A percentile compares a stretch with the other conserved stretches of the same genome.
Conservation (phyloP, 1,140 invertebrate species). For the Aphelinus certus region DNA sequence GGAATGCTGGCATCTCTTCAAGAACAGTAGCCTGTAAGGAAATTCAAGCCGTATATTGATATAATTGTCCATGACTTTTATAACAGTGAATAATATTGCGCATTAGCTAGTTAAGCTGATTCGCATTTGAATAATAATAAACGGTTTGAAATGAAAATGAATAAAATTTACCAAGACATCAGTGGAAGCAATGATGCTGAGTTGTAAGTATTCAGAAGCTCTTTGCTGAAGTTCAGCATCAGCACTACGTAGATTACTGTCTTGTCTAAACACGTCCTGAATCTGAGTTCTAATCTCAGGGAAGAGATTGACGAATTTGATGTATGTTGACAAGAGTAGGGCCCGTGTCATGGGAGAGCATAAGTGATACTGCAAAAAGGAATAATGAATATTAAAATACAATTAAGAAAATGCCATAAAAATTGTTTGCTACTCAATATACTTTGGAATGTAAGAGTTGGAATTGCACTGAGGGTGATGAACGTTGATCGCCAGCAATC, state of each 20-base stretch:
- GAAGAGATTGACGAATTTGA: slow-evolving; percentile 99
- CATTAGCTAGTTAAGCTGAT: too few relatives aligned
- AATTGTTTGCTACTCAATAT: slow-evolving; percentile 37
- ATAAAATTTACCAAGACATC: slow-evolving; percentile 84
- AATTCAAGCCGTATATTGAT: background rate
- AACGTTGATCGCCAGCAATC: slow-evolving; percentile 97
- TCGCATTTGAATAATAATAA: too few relatives aligned
- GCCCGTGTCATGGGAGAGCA: slow-evolving; percentile 97
- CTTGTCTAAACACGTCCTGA: slow-evolving; percentile 94
- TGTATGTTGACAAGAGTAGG: slow-evolving; percentile 95
- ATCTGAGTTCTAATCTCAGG: slow-evolving; percentile 97
- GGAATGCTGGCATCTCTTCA: slow-evolving; percentile 99
- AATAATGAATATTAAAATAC: slow-evolving; percentile 26
- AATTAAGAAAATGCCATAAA: background rate
- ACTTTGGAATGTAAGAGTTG: slow-evolving; percentile 95
- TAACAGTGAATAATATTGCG: too few relatives aligned
- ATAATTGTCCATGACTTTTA: too few relatives aligned
- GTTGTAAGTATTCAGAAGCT: slow-evolving; percentile 96
- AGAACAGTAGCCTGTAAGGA: slow-evolving; percentile 86
- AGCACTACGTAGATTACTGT: slow-evolving; percentile 95
- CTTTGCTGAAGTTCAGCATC: slow-evolving; percentile 99
- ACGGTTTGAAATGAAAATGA: too few relatives aligned
- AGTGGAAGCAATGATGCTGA: slow-evolving; percentile 94
- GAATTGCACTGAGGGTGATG: slow-evolving; percentile 95
- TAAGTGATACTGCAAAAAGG: slow-evolving; percentile 83